These are phyloP conservation scores for Stenoptilia bipunctidactyla DNA, from an alignment of 2,888 invertebrate genomes.

Conservation along the genomic window DNA sequence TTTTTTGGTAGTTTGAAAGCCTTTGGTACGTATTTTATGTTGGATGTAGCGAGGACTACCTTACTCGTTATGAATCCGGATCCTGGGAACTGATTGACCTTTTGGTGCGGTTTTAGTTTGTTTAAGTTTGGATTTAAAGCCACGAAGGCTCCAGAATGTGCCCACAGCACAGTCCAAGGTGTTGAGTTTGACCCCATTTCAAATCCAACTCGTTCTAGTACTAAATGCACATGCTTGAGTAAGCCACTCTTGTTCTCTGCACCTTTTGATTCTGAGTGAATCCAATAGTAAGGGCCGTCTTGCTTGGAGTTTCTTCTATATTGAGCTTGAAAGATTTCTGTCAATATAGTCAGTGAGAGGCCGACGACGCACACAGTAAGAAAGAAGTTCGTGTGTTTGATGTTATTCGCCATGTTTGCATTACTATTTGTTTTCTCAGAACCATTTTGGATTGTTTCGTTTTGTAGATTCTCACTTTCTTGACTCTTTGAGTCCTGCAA, in stretches of 20 bases:
- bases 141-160: conserved; percentile 92
- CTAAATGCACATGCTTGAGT: conserved; percentile 83
- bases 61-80: conserved; percentile 94
- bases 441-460: conserved; percentile 2
- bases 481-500: background rate
- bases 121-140: conserved; percentile 61
- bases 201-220: conserved; percentile 83
- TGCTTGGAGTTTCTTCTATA: conserved; percentile 17
- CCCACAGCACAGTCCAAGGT: conserved; percentile 92
- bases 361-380: conserved; percentile 44
- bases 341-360: conserved; percentile 36
- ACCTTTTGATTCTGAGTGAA: conserved; percentile 65
- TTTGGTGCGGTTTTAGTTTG: conserved; percentile 78
- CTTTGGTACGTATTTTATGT: conserved; percentile 83
- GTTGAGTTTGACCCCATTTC: conserved; percentile 62
- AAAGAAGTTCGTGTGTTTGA: conserved; percentile 26
- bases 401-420: conserved; percentile 11
- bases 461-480: conserved; percentile 10
- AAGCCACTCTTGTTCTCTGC: conserved; percentile 75
- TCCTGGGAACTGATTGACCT: conserved; percentile 95
- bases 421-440: conserved; percentile 12
- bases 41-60: conserved; percentile 84
- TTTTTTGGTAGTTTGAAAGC: conserved; percentile 90
- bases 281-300: conserved; percentile 57
- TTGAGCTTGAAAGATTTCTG: conserved; percentile 38